Evolutionary conservation across 2,888 invertebrate genomes (phyloP), one percentile per base, ranked within the genome.

Genomic region (Aquatica leii): DNA sequence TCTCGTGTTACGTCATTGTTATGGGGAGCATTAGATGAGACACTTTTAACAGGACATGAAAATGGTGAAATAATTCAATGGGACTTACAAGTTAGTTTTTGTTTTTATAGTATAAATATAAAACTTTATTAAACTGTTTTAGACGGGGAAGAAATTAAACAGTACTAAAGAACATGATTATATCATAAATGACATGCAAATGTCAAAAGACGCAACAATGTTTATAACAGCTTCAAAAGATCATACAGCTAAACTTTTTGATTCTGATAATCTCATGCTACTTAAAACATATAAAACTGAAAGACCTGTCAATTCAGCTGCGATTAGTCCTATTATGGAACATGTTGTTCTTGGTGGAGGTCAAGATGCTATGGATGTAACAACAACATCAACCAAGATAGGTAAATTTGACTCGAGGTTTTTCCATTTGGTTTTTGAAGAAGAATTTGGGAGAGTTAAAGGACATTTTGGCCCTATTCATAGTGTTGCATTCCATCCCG

Each of bases 401-500:
- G 99, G 98, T 55, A 98, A 98, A 59, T 70, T 70, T 48, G 68
- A 71, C 56, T 69, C 64, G n/a, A 82, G 90, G 46, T 95, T 98
- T 85, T 98, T 93, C 87, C 97, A 98, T 81, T 84, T 97, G 74
- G 91, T 98, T 18, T 98, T 96, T 81, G 97, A 97, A 83, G 97
- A 98, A 78, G 98, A 98, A 80, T 98, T 98, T 82, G 97, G 93
- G 0, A 86, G 97, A 65, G 91, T 99, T n/a, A 99, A 98, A 81
- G 98, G 98, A 60, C 99, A 99, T 84, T 99, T 99, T 79, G 99
- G 99, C 73, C 99, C 99, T 1, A 99, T 99, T 77, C 99, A 99
- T 87, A 96, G 96, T 82, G 88, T 98, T 73, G 92, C 95, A 52
- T 99, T 98, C 85, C 97, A 98, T 84, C 99, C 99, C 1, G 96